Base-by-base conservation (phyloP, 2,888 invertebrate species). In the Theodoxus fluviatilis region DNA sequence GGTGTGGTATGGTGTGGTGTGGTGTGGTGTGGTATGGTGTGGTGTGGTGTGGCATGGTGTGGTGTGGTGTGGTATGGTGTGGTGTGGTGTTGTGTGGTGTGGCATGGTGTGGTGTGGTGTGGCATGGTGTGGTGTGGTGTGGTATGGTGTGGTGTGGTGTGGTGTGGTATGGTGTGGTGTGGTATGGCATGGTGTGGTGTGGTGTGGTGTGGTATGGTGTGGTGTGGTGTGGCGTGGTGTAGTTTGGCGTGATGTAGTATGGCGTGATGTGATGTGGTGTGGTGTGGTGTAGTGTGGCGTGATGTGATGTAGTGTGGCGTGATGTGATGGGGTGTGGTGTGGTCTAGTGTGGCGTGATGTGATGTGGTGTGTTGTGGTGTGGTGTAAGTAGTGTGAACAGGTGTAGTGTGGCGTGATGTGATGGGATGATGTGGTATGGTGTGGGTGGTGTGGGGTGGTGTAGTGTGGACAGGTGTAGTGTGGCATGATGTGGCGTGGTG, bases 71-170 rank as follows among this genome's bases (percentile, higher is more conserved):
- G 52, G 15, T 7, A 25, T 52, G 7, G 15, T 7, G 52, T 52
- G 7, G 4, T 6, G 7, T 52, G n/a, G 15, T 7, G 22, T n/a
- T 18, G 15, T 7, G 52, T 52, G 7, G 15, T 15, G 22, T 52
- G 7, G 15, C 22, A n/a, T 52, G 7, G 6, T 52, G 52, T 7
- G 12, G 12, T 52, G 52, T 7, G 7, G 9, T 7, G 22, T 7
- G 12, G 15, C 22, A 25, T 7, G 7, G 15, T 52, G n/a, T 52
- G 7, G 4, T n/a, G 52, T 52, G 7, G 15, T 61, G 33, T 12
- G 61, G 15, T 61, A 7, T 61, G 61, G 15, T 61, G 7, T 61
- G 31, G 12, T 61, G 31, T 61, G 61, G 15, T 31, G 61, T 61
- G 31, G 28, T 61, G 61, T 12, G 61, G 15, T 61, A 12, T 61